Evolutionary conservation across 2,797 vertebrate species (phyloP).

Genomic region (Myripristis murdjan): DNA sequence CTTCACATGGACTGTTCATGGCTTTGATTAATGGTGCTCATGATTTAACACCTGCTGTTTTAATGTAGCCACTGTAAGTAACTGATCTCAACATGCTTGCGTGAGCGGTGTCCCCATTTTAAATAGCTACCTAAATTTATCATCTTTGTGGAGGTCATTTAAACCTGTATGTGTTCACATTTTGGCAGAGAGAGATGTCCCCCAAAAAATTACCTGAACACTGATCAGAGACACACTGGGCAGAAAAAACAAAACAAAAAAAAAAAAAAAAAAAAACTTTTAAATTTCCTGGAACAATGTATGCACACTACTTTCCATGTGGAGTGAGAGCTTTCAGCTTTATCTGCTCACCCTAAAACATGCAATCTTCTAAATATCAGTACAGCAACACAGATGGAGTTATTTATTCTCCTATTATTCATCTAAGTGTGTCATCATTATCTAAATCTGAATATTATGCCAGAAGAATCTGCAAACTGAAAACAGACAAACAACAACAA

Average conservation of each 20-base stretch:
- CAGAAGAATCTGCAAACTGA: no score
- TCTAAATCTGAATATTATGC: no score
- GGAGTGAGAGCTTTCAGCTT: neutral
- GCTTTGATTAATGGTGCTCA: slow-evolving; percentile 85
- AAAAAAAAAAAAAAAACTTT: no score
- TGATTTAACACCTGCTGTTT: slow-evolving; percentile 91
- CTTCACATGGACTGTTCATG: slow-evolving; percentile 40
- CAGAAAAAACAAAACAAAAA: no score
- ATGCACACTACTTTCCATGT: neutral
- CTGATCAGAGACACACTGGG: neutral
- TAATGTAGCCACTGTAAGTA: slow-evolving; percentile 87
- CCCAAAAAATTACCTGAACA: neutral
- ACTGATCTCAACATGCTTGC: slow-evolving; percentile 88
- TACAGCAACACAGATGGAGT: neutral
- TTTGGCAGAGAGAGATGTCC: slow-evolving; percentile 34
- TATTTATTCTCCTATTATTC: neutral
- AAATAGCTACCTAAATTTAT: slow-evolving; percentile 90
- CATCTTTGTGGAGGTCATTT: slow-evolving; percentile 85
- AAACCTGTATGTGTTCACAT: slow-evolving; percentile 64
- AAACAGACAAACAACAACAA: no score
- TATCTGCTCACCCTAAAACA: neutral
- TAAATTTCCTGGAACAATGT: neutral
- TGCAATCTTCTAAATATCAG: neutral
- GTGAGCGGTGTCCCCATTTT: slow-evolving; percentile 83
- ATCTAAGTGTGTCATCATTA: neutral